Evolutionary conservation across 2,113 vertebrate species (phyloP).

Genomic region (Pelusios castaneus): DNA sequence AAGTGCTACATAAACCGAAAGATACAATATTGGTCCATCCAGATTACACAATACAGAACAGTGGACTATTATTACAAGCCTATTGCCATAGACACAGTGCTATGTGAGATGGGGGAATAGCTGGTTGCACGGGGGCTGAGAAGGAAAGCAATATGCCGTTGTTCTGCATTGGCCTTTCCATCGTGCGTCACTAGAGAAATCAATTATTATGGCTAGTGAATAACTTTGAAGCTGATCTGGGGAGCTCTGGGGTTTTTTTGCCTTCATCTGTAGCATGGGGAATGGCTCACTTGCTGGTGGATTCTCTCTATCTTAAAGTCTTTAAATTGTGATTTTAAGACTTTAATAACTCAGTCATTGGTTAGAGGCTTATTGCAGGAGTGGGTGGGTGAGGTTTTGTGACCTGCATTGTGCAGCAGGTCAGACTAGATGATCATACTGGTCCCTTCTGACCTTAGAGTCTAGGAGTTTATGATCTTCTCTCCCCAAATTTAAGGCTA

Average conservation of each 20-base stretch:
- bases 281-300: too few relatives aligned
- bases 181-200: neutral
- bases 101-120: neutral
- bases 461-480: too few relatives aligned
- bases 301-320: too few relatives aligned
- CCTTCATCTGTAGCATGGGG: too few relatives aligned
- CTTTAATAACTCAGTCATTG: too few relatives aligned
- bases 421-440: too few relatives aligned
- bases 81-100: neutral
- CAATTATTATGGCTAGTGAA: slow-evolving; percentile 2
- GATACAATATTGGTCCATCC: fast-evolving
- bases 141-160: neutral
- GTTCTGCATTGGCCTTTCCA: neutral
- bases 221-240: fast-evolving
- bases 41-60: fast-evolving
- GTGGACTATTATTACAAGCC: fast-evolving
- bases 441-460: too few relatives aligned
- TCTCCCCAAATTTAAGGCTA: neutral
- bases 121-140: neutral
- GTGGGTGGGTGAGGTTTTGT: too few relatives aligned
- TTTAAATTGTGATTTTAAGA: too few relatives aligned
- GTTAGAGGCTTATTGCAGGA: too few relatives aligned
- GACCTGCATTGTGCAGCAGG: too few relatives aligned
- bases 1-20: neutral
- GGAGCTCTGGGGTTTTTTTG: too few relatives aligned